phyloP scores from a whole-genome alignment of 2,797 vertebrate species.

The Hypotaenidia philippensis region DNA sequence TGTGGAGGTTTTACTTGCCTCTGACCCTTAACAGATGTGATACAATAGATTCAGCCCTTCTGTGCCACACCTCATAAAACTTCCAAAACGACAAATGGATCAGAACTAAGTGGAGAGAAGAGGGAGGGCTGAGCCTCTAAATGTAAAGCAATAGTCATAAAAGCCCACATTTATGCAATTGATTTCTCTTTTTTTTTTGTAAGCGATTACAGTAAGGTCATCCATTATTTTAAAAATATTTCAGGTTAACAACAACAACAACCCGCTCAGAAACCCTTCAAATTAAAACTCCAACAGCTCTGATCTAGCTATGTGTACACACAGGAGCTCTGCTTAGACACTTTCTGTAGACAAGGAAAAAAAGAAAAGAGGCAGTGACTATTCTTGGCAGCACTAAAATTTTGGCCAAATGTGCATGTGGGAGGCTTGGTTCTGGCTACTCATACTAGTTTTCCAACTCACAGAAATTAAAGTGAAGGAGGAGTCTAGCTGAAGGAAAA shows the following conservation, averaged over 20 bases:
- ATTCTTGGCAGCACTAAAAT: background rate
- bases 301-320: background rate
- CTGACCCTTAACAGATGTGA: background rate
- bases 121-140: background rate
- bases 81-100: background rate
- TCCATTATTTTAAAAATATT: background rate
- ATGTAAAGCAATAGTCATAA: background rate
- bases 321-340: background rate
- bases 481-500: background rate
- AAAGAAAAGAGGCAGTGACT: background rate
- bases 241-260: background rate
- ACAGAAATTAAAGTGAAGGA: background rate
- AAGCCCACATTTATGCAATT: background rate
- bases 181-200: background rate
- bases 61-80: background rate
- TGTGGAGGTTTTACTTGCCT: background rate
- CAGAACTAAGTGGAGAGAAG: background rate
- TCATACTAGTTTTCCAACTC: background rate
- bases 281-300: background rate
- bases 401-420: background rate
- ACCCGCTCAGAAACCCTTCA: background rate
- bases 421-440: background rate
- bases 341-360: background rate
- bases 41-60: background rate
- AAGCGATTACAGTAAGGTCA: background rate